Evolutionary conservation across 2,888 invertebrate species (phyloP), one percentile per base, ranked within the genome.

Genomic region (Andrena bucephala): DNA sequence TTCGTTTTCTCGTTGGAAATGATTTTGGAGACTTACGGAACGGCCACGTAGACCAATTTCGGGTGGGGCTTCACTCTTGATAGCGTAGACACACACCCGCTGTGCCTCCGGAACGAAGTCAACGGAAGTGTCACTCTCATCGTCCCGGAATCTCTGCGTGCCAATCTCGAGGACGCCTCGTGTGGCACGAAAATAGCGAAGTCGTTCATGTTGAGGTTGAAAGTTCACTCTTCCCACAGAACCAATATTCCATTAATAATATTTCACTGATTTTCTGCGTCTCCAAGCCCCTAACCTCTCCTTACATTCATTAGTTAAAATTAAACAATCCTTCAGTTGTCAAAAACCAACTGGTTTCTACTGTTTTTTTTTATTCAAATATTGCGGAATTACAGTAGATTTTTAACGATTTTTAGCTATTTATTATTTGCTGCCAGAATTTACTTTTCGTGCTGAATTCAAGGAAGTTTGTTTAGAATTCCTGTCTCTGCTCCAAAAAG

Each of bases 81-180:
- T 10, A 93, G 85, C 31, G 90, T 92, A 31, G 93, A 93, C n/a
- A 93, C 93, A 86, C 93, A 93, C 24, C 93, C 92, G 68, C 93
- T 93, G 88, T 93, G 93, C 54, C 93, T 90, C 70, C 93, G 89
- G 74, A 93, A 90, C 42, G 93, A 92, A 60, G 92, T 91, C 80
- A 92, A 54, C 69, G 93, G 93, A 76, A 93, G 85, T 16, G 92
- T 85, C 63, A 93, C 91, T 69, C 89, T 90, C 93, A 93, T 93
- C 66, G 92, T 92, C 10, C 93, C 93, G 10, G 93, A 93, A 81
- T 93, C 92, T 82, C 93, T 89, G 57, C 92, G 88, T 20, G 92
- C 91, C 60, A 93, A 84, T 79, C 92, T 91, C 54, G 93, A 85
- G 29, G 90, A 86, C 71, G 90, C 83, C 60, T 88, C 88, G 66